phyloP scores from a whole-genome alignment of 2,797 vertebrate species.

The Choloepus didactylus region DNA sequence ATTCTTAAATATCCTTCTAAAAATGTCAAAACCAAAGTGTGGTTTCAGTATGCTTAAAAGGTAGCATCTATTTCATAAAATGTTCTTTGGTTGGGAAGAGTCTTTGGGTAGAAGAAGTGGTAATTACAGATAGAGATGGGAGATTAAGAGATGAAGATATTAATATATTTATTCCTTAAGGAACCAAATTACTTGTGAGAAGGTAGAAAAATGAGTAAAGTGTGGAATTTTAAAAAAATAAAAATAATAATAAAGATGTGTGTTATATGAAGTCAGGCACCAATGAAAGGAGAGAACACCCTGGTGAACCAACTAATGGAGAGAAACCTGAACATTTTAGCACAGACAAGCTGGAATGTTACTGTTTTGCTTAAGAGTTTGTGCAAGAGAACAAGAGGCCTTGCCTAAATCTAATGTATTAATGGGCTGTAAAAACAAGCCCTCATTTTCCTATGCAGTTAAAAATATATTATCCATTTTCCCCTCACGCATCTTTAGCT shows the following conservation, averaged over 20 bases:
- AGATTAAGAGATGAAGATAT: background rate
- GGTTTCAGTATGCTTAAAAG: background rate
- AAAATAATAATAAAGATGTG: background rate
- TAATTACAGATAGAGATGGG: background rate
- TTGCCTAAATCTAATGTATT: constrained; percentile 26
- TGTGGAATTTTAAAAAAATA: background rate
- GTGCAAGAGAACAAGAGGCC: background rate
- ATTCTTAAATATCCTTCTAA: background rate
- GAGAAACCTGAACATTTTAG: background rate
- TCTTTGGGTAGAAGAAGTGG: background rate
- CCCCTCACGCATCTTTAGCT: background rate
- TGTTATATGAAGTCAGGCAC: background rate
- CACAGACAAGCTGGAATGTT: background rate
- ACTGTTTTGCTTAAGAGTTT: background rate
- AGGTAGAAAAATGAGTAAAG: constrained; percentile 2
- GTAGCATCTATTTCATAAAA: background rate
- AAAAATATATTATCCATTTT: background rate
- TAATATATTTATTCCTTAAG: background rate
- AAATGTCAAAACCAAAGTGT: background rate
- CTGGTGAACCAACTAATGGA: background rate
- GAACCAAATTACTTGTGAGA: background rate
- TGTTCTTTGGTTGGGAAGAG: background rate
- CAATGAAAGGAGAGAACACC: background rate
- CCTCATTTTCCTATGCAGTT: background rate
- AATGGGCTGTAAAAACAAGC: background rate